A percentile compares a stretch with the other conserved stretches of the same genome.
Evolutionary conservation across 2,113 vertebrate species (phyloP).

Genomic region (Laticauda laticaudata): DNA sequence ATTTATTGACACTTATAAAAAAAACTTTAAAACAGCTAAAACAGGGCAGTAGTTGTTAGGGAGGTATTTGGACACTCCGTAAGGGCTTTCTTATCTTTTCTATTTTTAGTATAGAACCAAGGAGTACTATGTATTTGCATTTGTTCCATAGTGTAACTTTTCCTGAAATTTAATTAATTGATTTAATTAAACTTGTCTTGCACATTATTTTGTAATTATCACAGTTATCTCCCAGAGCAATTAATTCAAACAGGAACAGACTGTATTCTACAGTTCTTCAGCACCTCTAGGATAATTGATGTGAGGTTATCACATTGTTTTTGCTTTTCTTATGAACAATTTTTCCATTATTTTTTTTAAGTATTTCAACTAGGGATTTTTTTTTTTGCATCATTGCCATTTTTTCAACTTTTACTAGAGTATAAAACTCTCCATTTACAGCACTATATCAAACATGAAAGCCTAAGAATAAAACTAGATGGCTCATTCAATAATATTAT

Average conservation of each 20-base stretch:
- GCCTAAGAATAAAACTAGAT: constrained; percentile 21
- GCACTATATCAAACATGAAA: constrained; percentile 25
- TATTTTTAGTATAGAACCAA: constrained; percentile 9
- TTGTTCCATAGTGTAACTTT: constrained; percentile 35
- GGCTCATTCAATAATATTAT: constrained; percentile 52
- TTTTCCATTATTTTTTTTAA: constrained; percentile 25
- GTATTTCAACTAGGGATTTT: constrained; percentile 18
- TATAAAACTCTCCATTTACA: constrained; percentile 30
- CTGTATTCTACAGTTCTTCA: constrained; percentile 58
- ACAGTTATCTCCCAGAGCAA: constrained; percentile 58
- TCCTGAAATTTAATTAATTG: constrained; percentile 17
- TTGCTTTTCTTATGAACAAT: not conserved
- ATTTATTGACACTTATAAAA: not conserved
- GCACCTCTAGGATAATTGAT: constrained; percentile 33
- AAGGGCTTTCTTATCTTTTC: not conserved
- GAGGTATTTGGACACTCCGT: not conserved
- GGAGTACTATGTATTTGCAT: not conserved
- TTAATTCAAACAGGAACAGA: constrained; percentile 63
- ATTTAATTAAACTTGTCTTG: constrained; percentile 64
- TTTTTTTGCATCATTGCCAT: not conserved
- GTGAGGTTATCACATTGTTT: constrained; percentile 26
- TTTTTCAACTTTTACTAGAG: constrained; percentile 37
- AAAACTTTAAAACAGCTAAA: not conserved
- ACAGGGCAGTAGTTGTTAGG: not conserved
- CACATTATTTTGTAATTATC: constrained; percentile 36